Base-by-base conservation (phyloP, 2,797 vertebrate species). In the Chlorospingus semifuscus region DNA sequence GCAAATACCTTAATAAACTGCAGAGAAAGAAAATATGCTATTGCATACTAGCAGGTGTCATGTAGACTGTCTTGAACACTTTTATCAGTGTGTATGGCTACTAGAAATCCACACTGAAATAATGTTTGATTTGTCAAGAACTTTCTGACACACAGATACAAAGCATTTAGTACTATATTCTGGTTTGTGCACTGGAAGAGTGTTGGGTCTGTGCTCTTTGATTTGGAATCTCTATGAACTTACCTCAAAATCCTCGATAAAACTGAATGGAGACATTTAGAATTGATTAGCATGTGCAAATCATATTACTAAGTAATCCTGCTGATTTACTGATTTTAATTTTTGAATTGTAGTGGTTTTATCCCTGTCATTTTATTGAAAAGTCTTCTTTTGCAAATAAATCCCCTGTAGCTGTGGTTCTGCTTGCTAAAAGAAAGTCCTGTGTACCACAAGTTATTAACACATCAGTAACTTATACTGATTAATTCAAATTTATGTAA, bases 1-100 rank as follows among this genome's bases (percentile, higher is more conserved):
- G 91, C 59, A 92, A 93, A 94, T 63, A 69, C 87, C 82, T 94
- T 96, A 95, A 96, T 84, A 66, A 95, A 95, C 90, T 44, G n/a
- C 27, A 85, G 95, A 90, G 82, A 78, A 94, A 76, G 37, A 87
- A 93, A 94, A 89, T 90, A 66, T 4, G 11, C 61, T 64, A 24
- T 86, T 95, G 64, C 41, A 47, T 90, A 23, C 79, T 66, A 68
- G 66, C 77, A 93, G 52, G 56, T 71, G 69, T 86, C 37, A 46
- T 61, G 18, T 85, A 68, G 56, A 56, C 29, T 79, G 41, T 74
- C 78, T 94, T 49, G 50, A 92, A 59, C 81, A 72, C 84, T 69
- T 85, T 82, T 87, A 85, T 78, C 80, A 76, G 32, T 68, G 42
- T 83, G 32, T 63, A 55, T 53, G 83, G 93, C 83, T 90, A 60